Base-by-base conservation (phyloP, 2,888 invertebrate species). In the Thereva unica region DNA sequence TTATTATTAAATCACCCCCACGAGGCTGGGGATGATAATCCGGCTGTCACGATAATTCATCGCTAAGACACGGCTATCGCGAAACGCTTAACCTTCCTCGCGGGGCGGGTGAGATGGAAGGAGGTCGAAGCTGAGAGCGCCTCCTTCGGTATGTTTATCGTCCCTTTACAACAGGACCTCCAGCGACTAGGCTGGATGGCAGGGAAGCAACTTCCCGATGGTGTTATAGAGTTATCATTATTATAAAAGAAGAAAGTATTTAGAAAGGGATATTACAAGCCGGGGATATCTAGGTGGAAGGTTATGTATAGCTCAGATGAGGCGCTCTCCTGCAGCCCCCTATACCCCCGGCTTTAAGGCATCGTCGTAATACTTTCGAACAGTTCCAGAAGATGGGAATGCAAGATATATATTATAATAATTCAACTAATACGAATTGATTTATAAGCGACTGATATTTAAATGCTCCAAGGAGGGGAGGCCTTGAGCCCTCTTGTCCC, bases 371-470 rank as follows among this genome's bases (percentile, higher is more conserved):
- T 34, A 44, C 47, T 59, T 59, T n/a, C 47, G 59, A 59, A 59
- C 59, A 59, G 37, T 59, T 47, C 12, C 9, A 38, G 47, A 9
- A 59, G 59, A 59, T 59, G 49, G 59, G 38, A 59, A 59, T 59
- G 59, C 49, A 59, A 59, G 59, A 59, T 59, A 59, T 69, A 69
- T 69, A 69, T 65, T 65, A 41, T 56, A 57, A 49, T 44, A 68
- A 69, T 64, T 69, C 64, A 69, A 69, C 69, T 71, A 71, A 71
- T 71, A 71, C 70, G 70, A 71, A 71, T 71, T 71, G 70, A 71
- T 71, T 71, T 71, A 71, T 71, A 68, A 50, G 63, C 69, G 69
- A 61, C 69, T 69, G 67, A 69, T 67, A 69, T 69, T 69, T 69
- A 67, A 67, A 69, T 69, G 67, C 53, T 66, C 57, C 35, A 52